Base-by-base conservation (phyloP, 2,888 invertebrate genomes). In the Drosophila eohydei region DNA sequence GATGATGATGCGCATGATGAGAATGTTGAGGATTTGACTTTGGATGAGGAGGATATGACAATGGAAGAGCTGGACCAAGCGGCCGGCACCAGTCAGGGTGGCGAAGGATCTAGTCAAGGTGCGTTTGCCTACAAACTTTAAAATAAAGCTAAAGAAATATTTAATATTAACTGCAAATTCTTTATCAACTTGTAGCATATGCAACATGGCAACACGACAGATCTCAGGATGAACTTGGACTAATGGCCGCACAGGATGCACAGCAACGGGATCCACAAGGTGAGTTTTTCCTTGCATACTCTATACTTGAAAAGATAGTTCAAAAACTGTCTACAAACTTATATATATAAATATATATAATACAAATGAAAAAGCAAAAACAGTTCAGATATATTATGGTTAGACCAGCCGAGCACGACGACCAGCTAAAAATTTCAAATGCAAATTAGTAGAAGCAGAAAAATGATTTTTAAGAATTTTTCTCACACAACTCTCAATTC, bases 181-280 rank as follows among this genome's bases (percentile, higher is more conserved):
- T 30, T 6, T 11, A 38, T 65, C 30, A 52, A 26, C 55, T n/a
- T 48, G 5, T 32, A 97, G 97, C 97, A 94, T 96, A 96, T 94
- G 95, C 95, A 91, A 94, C 95, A 94, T 97, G 97, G 97, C 97
- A 97, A 93, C 95, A 96, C 94, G 95, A 96, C 93, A 94, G 95
- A 94, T 95, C 95, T 95, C 96, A 96, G 94, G 97, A 97, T 92
- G 97, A 97, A 94, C 95, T 96, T 80, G 84, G 90, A 91, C 95
- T 95, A 92, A 95, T 97, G 94, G 95, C 96, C 93, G 96, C 96
- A 92, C 96, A 96, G 94, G 97, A 94, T 94, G 93, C 93, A 89
- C 93, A 93, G 90, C 96, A 96, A 93, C 95, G 97, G 94, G 97
- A 97, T 94, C 96, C 96, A 93, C 97, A 97, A 97, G 97, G 97